Evolutionary conservation across 2,113 vertebrate species (phyloP).

Genomic region (Phylloscopus trochilus): DNA sequence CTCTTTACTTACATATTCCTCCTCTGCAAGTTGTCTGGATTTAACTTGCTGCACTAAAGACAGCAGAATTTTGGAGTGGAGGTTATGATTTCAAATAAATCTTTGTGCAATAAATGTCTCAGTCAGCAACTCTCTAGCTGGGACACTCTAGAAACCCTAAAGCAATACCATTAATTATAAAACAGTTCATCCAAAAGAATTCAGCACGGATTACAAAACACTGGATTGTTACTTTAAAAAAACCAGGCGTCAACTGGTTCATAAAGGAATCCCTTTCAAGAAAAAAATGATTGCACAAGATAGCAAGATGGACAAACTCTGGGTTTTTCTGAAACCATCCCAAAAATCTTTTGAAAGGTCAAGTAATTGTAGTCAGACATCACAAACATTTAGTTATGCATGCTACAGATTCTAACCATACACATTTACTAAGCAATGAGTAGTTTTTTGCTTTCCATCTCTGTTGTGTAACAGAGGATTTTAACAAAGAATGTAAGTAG

Average conservation of each 20-base stretch:
- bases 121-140: conserved; percentile 6
- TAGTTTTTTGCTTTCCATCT: not conserved
- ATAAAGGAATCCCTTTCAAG: conserved; percentile 58
- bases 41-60: not conserved
- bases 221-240: conserved; percentile 44
- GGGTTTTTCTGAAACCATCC: not conserved
- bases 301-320: conserved; percentile 22
- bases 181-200: conserved; percentile 48
- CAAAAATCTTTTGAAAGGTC: conserved; percentile 43
- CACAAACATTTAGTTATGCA: not conserved
- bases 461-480: conserved; percentile 25
- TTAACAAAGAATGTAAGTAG: not conserved
- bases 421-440: not conserved
- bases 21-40: not conserved
- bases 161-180: conserved; percentile 46
- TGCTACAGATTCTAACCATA: not conserved
- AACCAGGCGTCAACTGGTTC: conserved; percentile 46
- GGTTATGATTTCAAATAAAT: conserved; percentile 9
- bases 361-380: conserved; percentile 19
- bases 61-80: not conserved
- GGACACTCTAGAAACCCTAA: conserved; percentile 11
- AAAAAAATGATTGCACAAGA: conserved; percentile 59
- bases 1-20: not conserved
- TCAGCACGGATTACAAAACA: conserved; percentile 42
- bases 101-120: conserved; percentile 21